Base-by-base conservation (phyloP, 2,113 vertebrate genomes). In the Scophthalmus maximus region DNA sequence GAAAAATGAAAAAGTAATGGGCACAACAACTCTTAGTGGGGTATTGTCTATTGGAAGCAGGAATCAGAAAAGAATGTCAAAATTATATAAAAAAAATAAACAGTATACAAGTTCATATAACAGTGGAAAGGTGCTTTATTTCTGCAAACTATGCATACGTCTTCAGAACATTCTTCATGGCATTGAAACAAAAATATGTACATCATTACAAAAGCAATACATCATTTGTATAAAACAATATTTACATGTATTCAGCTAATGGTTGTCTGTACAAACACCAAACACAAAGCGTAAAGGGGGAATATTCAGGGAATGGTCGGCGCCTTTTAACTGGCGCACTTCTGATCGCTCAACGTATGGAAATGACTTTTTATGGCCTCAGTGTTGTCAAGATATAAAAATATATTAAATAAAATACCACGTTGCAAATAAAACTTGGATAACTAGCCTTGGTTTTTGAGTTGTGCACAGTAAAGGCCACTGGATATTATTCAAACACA, bases 61-160 rank as follows among this genome's bases (percentile, higher is more conserved):
- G n/a, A n/a, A n/a, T n/a, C n/a, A n/a, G n/a, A n/a, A n/a, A n/a
- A n/a, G n/a, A n/a, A n/a, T n/a, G n/a, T n/a, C n/a, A n/a, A n/a
- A n/a, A n/a, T n/a, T n/a, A n/a, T n/a, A n/a, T n/a, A n/a, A n/a
- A n/a, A n/a, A n/a, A n/a, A n/a, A n/a, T n/a, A n/a, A n/a, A n/a
- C n/a, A n/a, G n/a, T n/a, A n/a, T n/a, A n/a, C n/a, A n/a, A n/a
- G n/a, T n/a, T n/a, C n/a, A n/a, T n/a, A n/a, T n/a, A 49, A 73
- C 46, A 25, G 73, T 64, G 58, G 50, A 82, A 91, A 85, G 81
- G 85, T 83, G 78, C 87, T 92, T 93, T 93, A 92, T 91, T 92
- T 82, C 70, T 84, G 73, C 82, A 90, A 90, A 91, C 79, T 76
- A 77, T 76, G 64, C 61, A 71, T 27, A 76, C 57, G 49, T 74